Percentiles rank a stretch among this genome's conserved stretches.
These are phyloP conservation scores for Paramormyrops hopkinsi DNA, from an alignment of 2,797 vertebrate species.

Conservation along the genomic window DNA sequence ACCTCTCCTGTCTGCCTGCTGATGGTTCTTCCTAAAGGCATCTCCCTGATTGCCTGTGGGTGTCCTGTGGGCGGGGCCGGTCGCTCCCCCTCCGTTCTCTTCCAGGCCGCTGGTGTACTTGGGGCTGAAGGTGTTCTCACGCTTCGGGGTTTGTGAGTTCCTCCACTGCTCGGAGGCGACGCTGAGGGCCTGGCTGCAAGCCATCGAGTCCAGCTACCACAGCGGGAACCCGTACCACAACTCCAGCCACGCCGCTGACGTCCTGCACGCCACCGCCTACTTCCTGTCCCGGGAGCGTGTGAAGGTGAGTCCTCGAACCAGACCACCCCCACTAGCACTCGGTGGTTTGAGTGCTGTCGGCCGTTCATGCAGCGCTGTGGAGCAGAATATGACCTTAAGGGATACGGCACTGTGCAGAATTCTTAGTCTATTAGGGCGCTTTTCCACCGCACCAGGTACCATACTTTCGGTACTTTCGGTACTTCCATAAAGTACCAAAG, in stretches of 20 bases:
- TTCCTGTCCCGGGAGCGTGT: constrained; percentile 88
- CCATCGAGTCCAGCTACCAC: constrained; percentile 90
- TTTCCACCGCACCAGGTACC: too few species aligned
- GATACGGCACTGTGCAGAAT: neutral
- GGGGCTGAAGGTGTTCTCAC: constrained; percentile 87
- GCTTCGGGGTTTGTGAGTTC: constrained; percentile 89
- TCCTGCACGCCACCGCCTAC: constrained; percentile 92
- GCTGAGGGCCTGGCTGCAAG: constrained; percentile 84
- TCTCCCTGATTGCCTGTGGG: neutral
- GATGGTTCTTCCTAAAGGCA: neutral
- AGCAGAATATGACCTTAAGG: neutral
- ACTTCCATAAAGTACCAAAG: too few species aligned
- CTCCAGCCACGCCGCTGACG: constrained; percentile 86
- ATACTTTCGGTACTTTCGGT: too few species aligned
- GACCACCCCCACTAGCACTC: neutral
- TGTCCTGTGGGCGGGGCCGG: neutral
- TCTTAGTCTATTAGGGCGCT: neutral
- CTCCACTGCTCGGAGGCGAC: constrained; percentile 85
- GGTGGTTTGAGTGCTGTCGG: neutral
- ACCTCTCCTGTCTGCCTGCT: neutral
- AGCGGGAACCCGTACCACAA: constrained; percentile 94
- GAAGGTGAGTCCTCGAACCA: constrained; percentile 66
- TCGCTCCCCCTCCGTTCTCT: neutral
- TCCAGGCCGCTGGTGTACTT: constrained; percentile 86
- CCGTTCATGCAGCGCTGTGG: neutral